Evolutionary conservation across 2,888 invertebrate genomes (phyloP).

Genomic region (Drosophila seclusa): DNA sequence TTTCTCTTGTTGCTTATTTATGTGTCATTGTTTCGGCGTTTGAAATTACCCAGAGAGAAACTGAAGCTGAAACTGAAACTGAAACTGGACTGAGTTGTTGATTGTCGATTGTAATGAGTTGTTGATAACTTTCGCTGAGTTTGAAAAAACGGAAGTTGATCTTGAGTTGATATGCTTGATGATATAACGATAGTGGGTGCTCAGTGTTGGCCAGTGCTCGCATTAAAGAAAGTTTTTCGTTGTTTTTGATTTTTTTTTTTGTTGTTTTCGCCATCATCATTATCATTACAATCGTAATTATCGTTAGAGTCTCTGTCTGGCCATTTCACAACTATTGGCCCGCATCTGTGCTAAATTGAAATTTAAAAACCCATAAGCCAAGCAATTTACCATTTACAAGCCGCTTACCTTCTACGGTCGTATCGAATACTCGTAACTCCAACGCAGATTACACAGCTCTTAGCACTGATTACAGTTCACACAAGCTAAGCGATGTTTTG

Average conservation of each 20-base stretch:
- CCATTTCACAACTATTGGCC: conserved; percentile 20
- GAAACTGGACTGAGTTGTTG: conserved; percentile 24
- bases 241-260: background rate
- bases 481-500: conserved; percentile 29
- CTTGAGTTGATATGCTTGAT: conserved; percentile 53
- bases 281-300: conserved; percentile 50
- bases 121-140: conserved; percentile 71
- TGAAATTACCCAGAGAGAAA: conserved; percentile 60
- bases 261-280: conserved; percentile 20
- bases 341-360: conserved; percentile 64
- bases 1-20: conserved; percentile 43
- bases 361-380: conserved; percentile 53
- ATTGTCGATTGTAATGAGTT: conserved; percentile 57
- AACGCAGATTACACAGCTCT: conserved; percentile 30
- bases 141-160: conserved; percentile 49
- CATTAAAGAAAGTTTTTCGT: conserved; percentile 59
- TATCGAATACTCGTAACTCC: conserved; percentile 30
- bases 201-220: conserved; percentile 33
- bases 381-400: conserved; percentile 54
- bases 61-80: background rate
- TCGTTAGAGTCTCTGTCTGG: conserved; percentile 25
- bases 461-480: conserved; percentile 35
- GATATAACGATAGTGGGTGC: conserved; percentile 70
- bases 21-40: conserved; percentile 73
- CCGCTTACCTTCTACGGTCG: conserved; percentile 53